Evolutionary conservation across 2,113 vertebrate genomes (phyloP), one percentile per base, ranked within the genome.

Genomic region (Callocephalon fimbriatum): DNA sequence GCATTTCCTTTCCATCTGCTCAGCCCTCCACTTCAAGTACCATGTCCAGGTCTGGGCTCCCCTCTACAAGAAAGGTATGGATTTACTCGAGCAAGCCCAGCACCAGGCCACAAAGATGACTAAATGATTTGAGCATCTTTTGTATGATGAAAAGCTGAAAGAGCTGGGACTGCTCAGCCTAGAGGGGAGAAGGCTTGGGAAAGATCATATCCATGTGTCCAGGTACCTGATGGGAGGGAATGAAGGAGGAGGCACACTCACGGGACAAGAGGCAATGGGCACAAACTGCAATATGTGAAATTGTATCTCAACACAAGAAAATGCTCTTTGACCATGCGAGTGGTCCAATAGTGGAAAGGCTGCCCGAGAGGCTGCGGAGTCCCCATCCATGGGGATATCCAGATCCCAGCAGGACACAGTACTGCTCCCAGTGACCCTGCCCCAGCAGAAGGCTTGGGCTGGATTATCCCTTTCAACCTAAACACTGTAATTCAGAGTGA

Each of bases 141-240:
- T 0, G 0, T 11, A 15, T 4, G 26, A 76, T 20, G n/a, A 73
- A 40, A 40, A 44, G 15, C 80, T 68, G 32, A 27, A 27, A 12
- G 31, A 19, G 37, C 38, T 67, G 50, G 42, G n/a, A 9, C 63
- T 51, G 10, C 23, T 73, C 21, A 66, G 20, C 7, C 37, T 53
- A 50, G 26, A 23, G n/a, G 26, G 56, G 18, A n/a, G 19, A 13
- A 35, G 20, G 8, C 27, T 53, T 2, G 0, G 47, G 7, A 10
- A 15, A 15, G 51, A 27, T n/a, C 0, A 0, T 21, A 44, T 26
- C 61, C 0, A 2, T 45, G 12, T 58, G 20, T 31, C 10, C 3
- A 25, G 23, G 37, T 21, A 31, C 10, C 23, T 74, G 31, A 29
- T 54, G 22, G 32, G 32, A 68, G 9, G 23, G 14, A 35, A 31